Evolutionary conservation across 1,140 invertebrate genomes (phyloP), one percentile per base, ranked within the genome.

Genomic region (Drosophila auraria): DNA sequence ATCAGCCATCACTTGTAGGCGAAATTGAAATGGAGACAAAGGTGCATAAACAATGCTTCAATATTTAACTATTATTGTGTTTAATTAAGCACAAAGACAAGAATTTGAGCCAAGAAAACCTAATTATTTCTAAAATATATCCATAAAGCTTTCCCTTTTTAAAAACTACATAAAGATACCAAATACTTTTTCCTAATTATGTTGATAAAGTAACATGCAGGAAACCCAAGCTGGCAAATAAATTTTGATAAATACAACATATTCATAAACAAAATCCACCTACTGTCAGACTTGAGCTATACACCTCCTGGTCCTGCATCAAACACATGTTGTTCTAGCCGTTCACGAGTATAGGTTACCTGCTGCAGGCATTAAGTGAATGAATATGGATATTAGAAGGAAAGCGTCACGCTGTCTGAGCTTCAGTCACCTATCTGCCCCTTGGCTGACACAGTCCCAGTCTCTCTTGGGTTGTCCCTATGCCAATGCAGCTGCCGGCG

Each of bases 401-500:
- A 81, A 72, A 76, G 42, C 70, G 79, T 82, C 78, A 86, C 74
- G 82, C 49, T 83, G 51, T 59, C 64, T 66, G 74, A 65, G 51
- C 57, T 66, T 49, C 14, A n/a, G 72, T 57, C 60, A 40, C 54
- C 17, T 14, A 44, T 65, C 20, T 33, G n/a, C n/a, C 25, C 25
- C 23, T 27, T 33, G 17, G 27, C 42, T 54, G 59, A 14, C 3
- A n/a, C 59, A 15, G 6, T 20, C 9, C 7, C 57, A 15, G 6
- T 14, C 11, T 25, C 44, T 20, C 5, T 25, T 11, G 25, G 25
- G 7, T 40, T 33, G 56, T 84, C 51, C 59, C 72, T 70, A 78
- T 78, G 68, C 60, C 68, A 80, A 86, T 54, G 61, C 83, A 86
- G 82, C 82, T 86, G 83, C 79, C 75, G 36, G 11, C 15, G 59